Base-by-base conservation (phyloP, 2,888 invertebrate genomes). In the Sesia bembeciformis region DNA sequence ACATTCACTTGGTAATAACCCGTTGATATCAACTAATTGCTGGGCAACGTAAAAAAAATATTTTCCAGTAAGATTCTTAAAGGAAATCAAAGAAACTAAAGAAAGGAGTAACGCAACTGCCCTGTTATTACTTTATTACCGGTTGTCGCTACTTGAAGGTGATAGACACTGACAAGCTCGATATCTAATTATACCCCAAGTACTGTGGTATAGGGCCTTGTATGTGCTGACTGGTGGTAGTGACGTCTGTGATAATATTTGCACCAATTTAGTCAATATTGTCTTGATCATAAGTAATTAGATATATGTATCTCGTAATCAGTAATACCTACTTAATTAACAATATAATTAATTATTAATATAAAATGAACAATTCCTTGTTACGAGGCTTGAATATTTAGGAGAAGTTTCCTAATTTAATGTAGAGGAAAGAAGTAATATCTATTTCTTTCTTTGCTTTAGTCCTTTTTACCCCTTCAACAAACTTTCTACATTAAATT, bases 31-130 rank as follows among this genome's bases (percentile, higher is more conserved):
- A 57, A 58, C 59, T 83, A 85, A 85, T 85, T 83, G 82, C 65
- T 73, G 60, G 72, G 67, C 62, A 67, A 60, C 58, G 66, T 71
- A 78, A 79, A 78, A 78, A 77, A 67, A 40, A 38, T 43, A n/a
- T 43, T 43, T 43, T 43, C 60, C 58, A 63, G 70, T 66, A 61
- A 61, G 61, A 56, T 64, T 61, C 61, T 70, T 62, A 66, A 64
- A 71, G 70, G 72, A 85, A 87, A 87, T 88, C 88, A 87, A 88
- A 84, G 84, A 84, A 83, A 67, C 68, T 74, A 74, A 72, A 72
- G 81, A 81, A 84, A 79, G 76, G 83, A 81, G 76, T 78, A 67
- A 62, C 59, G 62, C 59, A 40, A 23, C 62, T 66, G 68, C 67
- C 70, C 83, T 86, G 74, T 86, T 76, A 87, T 87, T 86, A 87